Evolutionary conservation across 2,888 invertebrate species (phyloP).

Genomic region (Ligdia adustata): DNA sequence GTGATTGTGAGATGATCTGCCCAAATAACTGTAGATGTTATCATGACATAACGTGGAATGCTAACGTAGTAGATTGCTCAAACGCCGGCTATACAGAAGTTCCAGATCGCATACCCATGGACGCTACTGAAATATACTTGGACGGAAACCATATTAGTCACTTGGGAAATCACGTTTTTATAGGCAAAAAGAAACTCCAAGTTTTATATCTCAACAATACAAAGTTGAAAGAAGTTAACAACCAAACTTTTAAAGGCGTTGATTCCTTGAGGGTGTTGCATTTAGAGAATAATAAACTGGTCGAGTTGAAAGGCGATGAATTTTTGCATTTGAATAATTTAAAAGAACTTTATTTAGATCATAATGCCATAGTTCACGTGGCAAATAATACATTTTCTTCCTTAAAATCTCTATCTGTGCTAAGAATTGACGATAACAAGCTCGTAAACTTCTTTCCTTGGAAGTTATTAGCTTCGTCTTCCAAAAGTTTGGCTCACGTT

Average conservation of each 20-base stretch:
- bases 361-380: conserved; percentile 89
- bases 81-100: conserved; percentile 89
- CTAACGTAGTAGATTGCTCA: conserved; percentile 93
- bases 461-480: conserved; percentile 86
- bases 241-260: conserved; percentile 92
- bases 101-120: conserved; percentile 93
- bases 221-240: conserved; percentile 89
- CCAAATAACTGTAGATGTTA: conserved; percentile 93
- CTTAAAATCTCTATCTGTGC: conserved; percentile 88
- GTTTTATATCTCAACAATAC: conserved; percentile 91
- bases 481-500: conserved; percentile 85
- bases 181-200: conserved; percentile 92
- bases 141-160: conserved; percentile 92
- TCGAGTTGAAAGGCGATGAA: conserved; percentile 90
- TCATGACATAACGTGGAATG: conserved; percentile 93
- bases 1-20: conserved; percentile 96
- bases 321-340: conserved; percentile 90
- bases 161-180: conserved; percentile 92
- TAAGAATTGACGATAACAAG: conserved; percentile 90
- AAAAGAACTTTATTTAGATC: conserved; percentile 90
- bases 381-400: conserved; percentile 91
- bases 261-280: conserved; percentile 89
- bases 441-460: conserved; percentile 90
- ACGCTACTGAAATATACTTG: conserved; percentile 94
- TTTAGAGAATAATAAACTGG: conserved; percentile 90